Percentiles rank a stretch among this genome's conserved stretches.
Conservation (phyloP, 2,797 vertebrate genomes). For the Helarctos malayanus region DNA sequence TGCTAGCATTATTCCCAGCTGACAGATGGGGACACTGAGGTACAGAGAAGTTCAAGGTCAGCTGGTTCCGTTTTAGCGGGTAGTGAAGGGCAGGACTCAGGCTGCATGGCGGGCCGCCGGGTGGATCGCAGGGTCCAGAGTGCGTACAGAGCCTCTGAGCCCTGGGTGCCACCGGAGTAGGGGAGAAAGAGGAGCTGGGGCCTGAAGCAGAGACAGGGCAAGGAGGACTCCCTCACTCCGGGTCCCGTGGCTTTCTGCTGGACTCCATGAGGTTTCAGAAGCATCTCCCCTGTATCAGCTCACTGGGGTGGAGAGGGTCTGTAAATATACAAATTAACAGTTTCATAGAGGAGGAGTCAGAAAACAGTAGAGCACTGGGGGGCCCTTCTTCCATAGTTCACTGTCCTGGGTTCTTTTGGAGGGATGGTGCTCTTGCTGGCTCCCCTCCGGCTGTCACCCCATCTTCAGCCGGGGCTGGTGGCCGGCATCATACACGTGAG, state of each 20-base stretch:
- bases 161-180: background rate
- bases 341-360: background rate
- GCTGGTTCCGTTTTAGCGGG: background rate
- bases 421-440: accelerated
- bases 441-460: background rate
- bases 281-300: background rate
- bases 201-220: background rate
- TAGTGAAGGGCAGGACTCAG: background rate
- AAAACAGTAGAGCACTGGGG: background rate
- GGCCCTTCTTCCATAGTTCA: accelerated
- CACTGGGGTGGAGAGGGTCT: background rate
- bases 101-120: accelerated
- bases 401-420: accelerated
- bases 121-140: background rate
- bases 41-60: background rate
- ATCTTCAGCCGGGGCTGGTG: accelerated
- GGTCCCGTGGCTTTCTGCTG: background rate
- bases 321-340: too few species aligned
- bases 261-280: background rate
- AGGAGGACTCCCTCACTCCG: accelerated
- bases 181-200: background rate
- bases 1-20: background rate
- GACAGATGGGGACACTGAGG: constrained; percentile 37
- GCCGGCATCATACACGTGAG: accelerated
- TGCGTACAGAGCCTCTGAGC: background rate